Evolutionary conservation across 2,113 vertebrate species (phyloP).

Genomic region (Hippocampus zosterae): DNA sequence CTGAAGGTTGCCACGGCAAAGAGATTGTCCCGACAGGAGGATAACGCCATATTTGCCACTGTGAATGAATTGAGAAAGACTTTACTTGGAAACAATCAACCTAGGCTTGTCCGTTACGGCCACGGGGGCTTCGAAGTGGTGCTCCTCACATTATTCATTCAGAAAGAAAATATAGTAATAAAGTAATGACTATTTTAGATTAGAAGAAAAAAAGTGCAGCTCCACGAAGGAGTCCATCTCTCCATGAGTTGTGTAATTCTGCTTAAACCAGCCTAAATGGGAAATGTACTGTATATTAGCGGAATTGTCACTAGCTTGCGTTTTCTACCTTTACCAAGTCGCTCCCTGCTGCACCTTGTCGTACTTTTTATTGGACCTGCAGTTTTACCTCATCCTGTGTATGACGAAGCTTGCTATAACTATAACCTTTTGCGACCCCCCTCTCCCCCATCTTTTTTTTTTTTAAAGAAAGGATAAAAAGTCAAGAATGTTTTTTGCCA

Average conservation of each 20-base stretch:
- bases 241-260: constrained; percentile 53
- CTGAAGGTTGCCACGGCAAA: constrained; percentile 65
- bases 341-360: constrained; percentile 59
- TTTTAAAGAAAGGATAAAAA: neutral
- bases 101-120: constrained; percentile 44
- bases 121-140: constrained; percentile 41
- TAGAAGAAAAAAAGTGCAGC: constrained; percentile 33
- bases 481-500: constrained; percentile 31
- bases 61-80: constrained; percentile 64
- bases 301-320: constrained; percentile 39
- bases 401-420: constrained; percentile 53
- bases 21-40: constrained; percentile 64
- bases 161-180: constrained; percentile 18
- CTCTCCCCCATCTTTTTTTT: neutral
- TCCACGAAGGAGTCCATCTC: constrained; percentile 52
- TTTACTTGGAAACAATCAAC: constrained; percentile 63
- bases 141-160: constrained; percentile 35
- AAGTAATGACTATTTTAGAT: neutral
- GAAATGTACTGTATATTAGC: constrained; percentile 50
- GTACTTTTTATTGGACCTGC: constrained; percentile 65
- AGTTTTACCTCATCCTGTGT: constrained; percentile 69
- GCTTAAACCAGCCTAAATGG: constrained; percentile 66
- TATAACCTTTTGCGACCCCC: constrained; percentile 17
- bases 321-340: constrained; percentile 55
- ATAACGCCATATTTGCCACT: constrained; percentile 70